These are phyloP conservation scores for Bolinopsis microptera DNA, from an alignment of 37 sponge, comb jelly and placozoan species.

Conservation along the genomic window DNA sequence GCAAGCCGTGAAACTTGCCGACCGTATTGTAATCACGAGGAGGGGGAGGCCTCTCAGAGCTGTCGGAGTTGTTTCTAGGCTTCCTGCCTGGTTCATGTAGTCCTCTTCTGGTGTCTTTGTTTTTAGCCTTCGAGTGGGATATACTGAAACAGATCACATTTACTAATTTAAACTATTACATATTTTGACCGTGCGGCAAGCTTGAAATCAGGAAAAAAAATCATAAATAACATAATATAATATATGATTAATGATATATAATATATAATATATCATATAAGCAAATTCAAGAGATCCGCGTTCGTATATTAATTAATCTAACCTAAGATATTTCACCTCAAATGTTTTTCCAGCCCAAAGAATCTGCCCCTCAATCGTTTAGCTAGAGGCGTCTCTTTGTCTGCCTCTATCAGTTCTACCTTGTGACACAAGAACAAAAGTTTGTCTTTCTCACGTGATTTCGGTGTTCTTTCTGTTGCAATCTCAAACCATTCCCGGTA, in stretches of 20 bases:
- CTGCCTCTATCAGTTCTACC: neutral
- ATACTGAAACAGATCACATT: neutral
- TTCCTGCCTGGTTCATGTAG: neutral
- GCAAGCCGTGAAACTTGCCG: neutral
- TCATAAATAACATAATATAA: too few species aligned
- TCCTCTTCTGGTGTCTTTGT: neutral
- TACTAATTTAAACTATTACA: too few species aligned
- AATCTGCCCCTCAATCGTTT: neutral
- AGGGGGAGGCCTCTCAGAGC: too few species aligned
- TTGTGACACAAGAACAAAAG: constrained; percentile 7
- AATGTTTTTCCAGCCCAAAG: neutral
- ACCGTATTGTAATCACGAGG: neutral
- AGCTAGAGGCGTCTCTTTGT: neutral
- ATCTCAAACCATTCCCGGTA: neutral
- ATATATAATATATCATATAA: too few species aligned
- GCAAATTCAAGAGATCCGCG: too few species aligned
- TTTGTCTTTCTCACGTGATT: neutral
- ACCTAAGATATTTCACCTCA: too few species aligned
- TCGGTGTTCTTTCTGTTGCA: neutral
- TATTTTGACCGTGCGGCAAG: too few species aligned
- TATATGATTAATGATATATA: too few species aligned
- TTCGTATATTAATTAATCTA: too few species aligned
- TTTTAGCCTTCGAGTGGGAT: neutral
- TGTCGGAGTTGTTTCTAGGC: neutral
- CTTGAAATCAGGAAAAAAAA: too few species aligned